phyloP scores from a whole-genome alignment of 2,888 invertebrate species.

The Drosophila cognata region DNA sequence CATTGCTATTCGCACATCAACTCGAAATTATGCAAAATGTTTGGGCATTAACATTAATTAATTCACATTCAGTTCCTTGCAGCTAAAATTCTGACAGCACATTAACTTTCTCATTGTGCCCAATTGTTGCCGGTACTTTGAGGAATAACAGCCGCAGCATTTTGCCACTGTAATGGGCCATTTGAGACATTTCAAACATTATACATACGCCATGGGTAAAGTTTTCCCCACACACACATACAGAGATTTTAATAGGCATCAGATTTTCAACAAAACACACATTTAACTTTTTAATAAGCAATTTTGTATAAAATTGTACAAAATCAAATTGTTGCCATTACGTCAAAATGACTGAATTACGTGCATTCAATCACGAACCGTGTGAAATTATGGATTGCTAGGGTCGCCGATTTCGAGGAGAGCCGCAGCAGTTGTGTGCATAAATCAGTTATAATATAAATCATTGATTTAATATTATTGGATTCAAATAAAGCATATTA shows the following conservation, averaged over 20 bases:
- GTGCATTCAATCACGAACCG: constrained; percentile 41
- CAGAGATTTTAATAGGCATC: constrained; percentile 1
- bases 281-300: constrained; percentile 46
- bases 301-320: constrained; percentile 27
- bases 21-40: constrained; percentile 10
- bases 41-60: constrained; percentile 36
- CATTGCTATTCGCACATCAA: constrained; percentile 7
- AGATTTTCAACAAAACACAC: constrained; percentile 35
- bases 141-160: neutral
- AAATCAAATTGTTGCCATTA: constrained; percentile 55
- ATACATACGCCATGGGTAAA: constrained; percentile 42
- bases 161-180: constrained; percentile 16
- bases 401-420: neutral
- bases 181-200: constrained; percentile 35
- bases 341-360: constrained; percentile 47
- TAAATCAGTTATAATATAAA: constrained; percentile 60
- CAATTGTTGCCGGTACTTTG: constrained; percentile 24
- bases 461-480: constrained; percentile 64
- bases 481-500: constrained; percentile 61
- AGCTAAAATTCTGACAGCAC: constrained; percentile 1
- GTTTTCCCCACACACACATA: constrained; percentile 19
- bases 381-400: neutral
- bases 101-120: constrained; percentile 13
- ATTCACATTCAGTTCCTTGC: constrained; percentile 8
- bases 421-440: constrained; percentile 16